These are phyloP conservation scores for Drosophila borborema DNA, from an alignment of 2,888 invertebrate genomes.

Conservation along the genomic window DNA sequence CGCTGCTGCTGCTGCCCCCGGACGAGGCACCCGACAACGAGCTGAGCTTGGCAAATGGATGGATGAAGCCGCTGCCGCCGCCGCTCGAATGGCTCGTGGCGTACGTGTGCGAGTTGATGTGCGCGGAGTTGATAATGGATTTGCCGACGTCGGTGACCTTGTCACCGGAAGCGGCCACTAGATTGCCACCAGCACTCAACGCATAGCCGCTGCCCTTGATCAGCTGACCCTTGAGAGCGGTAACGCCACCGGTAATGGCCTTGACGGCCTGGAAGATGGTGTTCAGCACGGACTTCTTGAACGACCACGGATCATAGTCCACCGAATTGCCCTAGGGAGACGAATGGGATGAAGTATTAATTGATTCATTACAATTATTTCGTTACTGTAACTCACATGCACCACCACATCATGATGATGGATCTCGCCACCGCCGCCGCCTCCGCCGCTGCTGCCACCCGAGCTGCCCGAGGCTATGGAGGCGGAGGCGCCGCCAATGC, in stretches of 20 bases:
- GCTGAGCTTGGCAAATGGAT: constrained; percentile 82
- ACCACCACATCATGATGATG: constrained; percentile 74
- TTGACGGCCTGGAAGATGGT: constrained; percentile 95
- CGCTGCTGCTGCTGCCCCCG: constrained; percentile 73
- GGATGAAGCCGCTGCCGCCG: constrained; percentile 63
- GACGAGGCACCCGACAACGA: constrained; percentile 83
- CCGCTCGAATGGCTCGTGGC: constrained; percentile 66
- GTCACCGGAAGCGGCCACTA: constrained; percentile 92
- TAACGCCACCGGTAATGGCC: constrained; percentile 94
- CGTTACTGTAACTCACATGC: constrained; percentile 65
- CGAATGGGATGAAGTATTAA: background rate
- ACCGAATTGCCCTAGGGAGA: constrained; percentile 81
- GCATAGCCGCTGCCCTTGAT: constrained; percentile 93
- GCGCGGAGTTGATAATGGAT: constrained; percentile 91
- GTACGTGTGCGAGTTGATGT: constrained; percentile 86
- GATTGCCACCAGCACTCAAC: constrained; percentile 88
- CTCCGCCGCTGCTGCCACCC: constrained; percentile 72
- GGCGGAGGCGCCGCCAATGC: constrained; percentile 84
- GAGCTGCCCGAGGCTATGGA: constrained; percentile 84
- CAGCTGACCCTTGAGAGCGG: constrained; percentile 94
- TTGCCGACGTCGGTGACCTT: constrained; percentile 92
- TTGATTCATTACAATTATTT: fast-evolving
- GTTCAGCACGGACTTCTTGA: constrained; percentile 93
- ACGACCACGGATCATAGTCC: constrained; percentile 89
- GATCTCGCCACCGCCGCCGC: constrained; percentile 72